Conservation (phyloP, 2,888 invertebrate genomes). For the Acanthosepion lycidas region DNA sequence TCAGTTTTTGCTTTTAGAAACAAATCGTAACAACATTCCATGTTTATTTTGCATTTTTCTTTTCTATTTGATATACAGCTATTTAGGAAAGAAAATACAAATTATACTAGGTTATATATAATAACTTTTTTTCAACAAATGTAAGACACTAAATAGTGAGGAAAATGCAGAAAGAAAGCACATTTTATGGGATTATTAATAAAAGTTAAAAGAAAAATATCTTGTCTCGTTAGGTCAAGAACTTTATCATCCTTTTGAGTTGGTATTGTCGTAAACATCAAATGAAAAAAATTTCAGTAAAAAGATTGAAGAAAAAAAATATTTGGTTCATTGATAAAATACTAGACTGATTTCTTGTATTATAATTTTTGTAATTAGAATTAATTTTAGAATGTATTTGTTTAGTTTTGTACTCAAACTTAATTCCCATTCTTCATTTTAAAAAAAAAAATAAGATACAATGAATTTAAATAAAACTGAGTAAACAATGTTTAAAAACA, state of each 20-base stretch:
- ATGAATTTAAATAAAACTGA: neutral
- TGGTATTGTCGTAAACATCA: neutral
- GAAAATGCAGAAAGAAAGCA: conserved; percentile 13
- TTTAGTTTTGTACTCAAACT: neutral
- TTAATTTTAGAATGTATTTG: neutral
- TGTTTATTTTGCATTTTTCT: neutral
- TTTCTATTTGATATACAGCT: neutral
- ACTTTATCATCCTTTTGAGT: neutral
- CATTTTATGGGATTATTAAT: neutral
- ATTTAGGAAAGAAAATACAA: no score
- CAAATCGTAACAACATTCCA: neutral
- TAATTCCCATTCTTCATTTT: neutral
- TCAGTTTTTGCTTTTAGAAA: neutral
- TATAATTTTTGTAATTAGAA: neutral
- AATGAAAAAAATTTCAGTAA: neutral
- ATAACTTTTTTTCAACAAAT: no score
- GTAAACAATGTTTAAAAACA: neutral
- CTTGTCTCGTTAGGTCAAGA: no score
- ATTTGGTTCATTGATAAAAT: no score
- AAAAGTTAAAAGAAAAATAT: neutral
- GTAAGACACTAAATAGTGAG: neutral
- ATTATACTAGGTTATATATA: no score
- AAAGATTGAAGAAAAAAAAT: no score
- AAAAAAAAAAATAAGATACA: neutral
- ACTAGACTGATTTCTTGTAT: no score